Conservation (phyloP, 92 coral and sea anemone species). For the Hydrozoanthus gracilis region DNA sequence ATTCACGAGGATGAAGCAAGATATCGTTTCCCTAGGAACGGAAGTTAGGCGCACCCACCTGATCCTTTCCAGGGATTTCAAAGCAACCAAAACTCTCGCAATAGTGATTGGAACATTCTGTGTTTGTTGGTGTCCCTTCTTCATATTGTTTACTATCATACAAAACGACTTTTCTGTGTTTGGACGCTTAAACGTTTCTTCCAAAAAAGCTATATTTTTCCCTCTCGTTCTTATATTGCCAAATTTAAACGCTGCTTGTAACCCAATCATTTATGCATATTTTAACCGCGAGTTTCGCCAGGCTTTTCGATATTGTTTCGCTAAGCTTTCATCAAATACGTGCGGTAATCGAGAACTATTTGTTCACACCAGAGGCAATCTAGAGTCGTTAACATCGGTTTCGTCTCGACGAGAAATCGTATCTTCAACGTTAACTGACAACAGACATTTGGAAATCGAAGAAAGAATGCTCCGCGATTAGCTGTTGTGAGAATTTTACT, state of each 20-base stretch:
- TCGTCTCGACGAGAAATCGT: conserved; percentile 3
- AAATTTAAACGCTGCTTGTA: conserved; percentile 34
- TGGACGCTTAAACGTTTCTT: background rate
- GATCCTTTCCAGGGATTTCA: conserved; percentile 55
- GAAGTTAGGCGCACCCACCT: conserved; percentile 32
- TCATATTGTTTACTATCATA: conserved; percentile 47
- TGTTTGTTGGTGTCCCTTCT: conserved; percentile 68
- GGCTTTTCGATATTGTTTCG: conserved; percentile 21
- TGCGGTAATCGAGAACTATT: background rate
- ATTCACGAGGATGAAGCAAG: conserved; percentile 80
- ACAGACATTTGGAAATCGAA: background rate
- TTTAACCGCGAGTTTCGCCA: conserved; percentile 36
- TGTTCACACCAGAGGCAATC: background rate
- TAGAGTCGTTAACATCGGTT: background rate
- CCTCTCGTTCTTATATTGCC: conserved; percentile 26
- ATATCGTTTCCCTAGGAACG: conserved; percentile 34
- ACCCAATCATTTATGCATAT: conserved; percentile 42
- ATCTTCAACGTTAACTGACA: background rate
- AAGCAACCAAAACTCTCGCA: conserved; percentile 62
- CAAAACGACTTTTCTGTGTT: conserved; percentile 46
- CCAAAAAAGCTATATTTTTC: conserved; percentile 30
- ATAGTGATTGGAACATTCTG: conserved; percentile 59
- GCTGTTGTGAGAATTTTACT: no score
- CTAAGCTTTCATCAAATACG: background rate
- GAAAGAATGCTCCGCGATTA: background rate